Conservation (phyloP, 2,797 vertebrate genomes). For the Gallinago stenura region DNA sequence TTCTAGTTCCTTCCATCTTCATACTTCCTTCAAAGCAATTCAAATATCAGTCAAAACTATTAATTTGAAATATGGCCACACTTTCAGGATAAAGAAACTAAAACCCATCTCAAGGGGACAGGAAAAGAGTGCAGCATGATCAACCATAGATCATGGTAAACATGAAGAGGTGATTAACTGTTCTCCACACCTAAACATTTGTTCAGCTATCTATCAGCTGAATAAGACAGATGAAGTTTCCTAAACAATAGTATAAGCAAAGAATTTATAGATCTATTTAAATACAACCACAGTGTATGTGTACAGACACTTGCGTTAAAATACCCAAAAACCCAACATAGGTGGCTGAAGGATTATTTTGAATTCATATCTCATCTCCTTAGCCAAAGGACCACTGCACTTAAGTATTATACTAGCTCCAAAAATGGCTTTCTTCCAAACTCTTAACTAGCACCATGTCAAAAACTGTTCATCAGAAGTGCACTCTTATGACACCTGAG, state of each 20-base stretch:
- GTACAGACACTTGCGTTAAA: not conserved
- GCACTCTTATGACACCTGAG: not conserved
- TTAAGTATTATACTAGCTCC: not conserved
- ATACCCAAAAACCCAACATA: not conserved
- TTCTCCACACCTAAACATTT: not conserved
- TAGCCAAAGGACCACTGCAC: not conserved
- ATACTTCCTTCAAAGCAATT: not conserved
- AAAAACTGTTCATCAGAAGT: not conserved
- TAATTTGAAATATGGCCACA: not conserved
- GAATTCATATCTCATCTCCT: not conserved
- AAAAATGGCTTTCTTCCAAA: conserved; percentile 7
- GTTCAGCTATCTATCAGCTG: not conserved
- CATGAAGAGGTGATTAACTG: not conserved
- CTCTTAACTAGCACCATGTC: not conserved
- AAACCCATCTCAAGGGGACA: not conserved
- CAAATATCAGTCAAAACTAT: not conserved
- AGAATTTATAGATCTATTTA: not conserved
- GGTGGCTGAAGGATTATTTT: not conserved
- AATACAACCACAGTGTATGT: not conserved
- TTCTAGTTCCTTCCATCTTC: not conserved
- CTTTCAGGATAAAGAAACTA: not conserved
- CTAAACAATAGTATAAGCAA: not conserved
- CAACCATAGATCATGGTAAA: not conserved
- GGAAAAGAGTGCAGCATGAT: not conserved
- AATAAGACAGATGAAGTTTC: not conserved